Base-by-base conservation (phyloP, 2,797 vertebrate genomes). In the Chloroceryle amazona region DNA sequence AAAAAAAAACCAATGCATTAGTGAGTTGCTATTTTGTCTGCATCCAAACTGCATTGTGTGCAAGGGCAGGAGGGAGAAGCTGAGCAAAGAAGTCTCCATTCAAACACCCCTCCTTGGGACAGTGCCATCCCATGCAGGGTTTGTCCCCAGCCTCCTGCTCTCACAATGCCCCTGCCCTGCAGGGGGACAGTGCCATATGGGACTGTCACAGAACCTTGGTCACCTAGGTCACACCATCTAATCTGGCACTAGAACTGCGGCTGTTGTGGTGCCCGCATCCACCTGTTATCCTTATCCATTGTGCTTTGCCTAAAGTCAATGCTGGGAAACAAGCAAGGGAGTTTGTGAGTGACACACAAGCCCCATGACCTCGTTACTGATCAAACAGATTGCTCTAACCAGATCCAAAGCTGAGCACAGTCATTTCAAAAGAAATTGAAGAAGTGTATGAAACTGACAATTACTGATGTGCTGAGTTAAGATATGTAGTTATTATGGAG, bases 51-150 rank as follows among this genome's bases (percentile, higher is more conserved):
- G 6, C 3, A 1, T 18, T 2, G 0, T 13, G 1, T 22, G 12
- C 33, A 47, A 57, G 46, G 41, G 15, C 13, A 47, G 39, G 35
- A 83, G 39, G 16, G 20, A 74, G 41, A 65, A 63, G 28, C 22
- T 57, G 31, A 41, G 47, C 0, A 1, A 68, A 47, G 55, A 42
- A 0, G 1, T 5, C 4, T 35, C 11, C 0, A 0, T 61, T 47
- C 29, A 55, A 28, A 49, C 29, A 31, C 5, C 13, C 7, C 5
- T 22, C 16, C 5, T 41, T 39, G 33, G 37, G 17, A 68, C 20
- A 1, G 1, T 5, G 5, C 8, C 9, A 2, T 29, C 14, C 6
- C 6, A 3, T 0, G 1, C 9, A 0, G 0, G 6, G 7, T 52
- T 5, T 19, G 15, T 75, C 62, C 18, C 28, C 23, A 35, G 26